phyloP scores from a whole-genome alignment of 2,113 vertebrate genomes.

The Ia io region DNA sequence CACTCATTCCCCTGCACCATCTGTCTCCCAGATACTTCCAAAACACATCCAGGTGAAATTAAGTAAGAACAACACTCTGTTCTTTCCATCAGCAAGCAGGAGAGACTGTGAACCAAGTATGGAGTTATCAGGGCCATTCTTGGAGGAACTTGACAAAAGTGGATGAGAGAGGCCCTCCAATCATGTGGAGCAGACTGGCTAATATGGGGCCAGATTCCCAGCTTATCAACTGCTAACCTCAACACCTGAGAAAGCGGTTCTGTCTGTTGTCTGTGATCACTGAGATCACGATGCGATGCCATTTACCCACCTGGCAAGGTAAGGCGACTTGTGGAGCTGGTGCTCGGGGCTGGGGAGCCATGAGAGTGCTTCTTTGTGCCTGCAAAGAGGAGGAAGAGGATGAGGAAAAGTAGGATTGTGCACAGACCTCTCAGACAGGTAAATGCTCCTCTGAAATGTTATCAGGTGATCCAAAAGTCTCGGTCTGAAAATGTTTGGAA shows the following conservation, averaged over 20 bases:
- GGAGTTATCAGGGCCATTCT: background rate
- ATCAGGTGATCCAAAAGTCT: background rate
- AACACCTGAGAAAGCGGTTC: background rate
- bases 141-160: background rate
- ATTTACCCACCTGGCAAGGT: slow-evolving; percentile 81
- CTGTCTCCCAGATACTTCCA: background rate
- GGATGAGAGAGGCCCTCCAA: background rate
- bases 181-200: background rate
- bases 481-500: background rate
- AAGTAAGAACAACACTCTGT: background rate
- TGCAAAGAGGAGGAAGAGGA: slow-evolving; percentile 63
- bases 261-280: background rate
- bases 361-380: slow-evolving; percentile 67
- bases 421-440: background rate
- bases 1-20: background rate
- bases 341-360: slow-evolving; percentile 46
- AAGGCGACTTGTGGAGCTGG: slow-evolving; percentile 66
- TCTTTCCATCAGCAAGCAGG: background rate
- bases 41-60: background rate
- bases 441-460: background rate
- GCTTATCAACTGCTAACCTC: background rate
- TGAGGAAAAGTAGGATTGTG: background rate
- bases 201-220: background rate
- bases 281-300: fast-evolving
- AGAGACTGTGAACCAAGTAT: background rate